A percentile compares a stretch with the other conserved stretches of the same genome.
Conservation (phyloP, 2,888 invertebrate genomes). For the Drosophila aldrichi region DNA sequence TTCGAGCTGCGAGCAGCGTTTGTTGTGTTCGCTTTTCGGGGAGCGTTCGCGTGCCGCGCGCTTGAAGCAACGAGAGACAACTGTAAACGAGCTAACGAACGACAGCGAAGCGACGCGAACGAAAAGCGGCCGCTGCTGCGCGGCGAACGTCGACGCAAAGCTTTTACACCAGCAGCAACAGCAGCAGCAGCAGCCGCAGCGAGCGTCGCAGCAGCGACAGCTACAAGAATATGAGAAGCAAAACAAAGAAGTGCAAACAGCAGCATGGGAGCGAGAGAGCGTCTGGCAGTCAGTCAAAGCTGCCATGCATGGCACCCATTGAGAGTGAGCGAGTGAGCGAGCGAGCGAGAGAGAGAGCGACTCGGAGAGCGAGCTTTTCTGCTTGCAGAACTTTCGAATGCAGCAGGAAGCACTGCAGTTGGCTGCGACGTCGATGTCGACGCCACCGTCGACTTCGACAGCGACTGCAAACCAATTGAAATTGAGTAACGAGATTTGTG, state of each 20-base stretch:
- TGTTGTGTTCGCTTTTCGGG: conserved; percentile 43
- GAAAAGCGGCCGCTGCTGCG: conserved; percentile 57
- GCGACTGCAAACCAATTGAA: conserved; percentile 73
- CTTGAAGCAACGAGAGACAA: conserved; percentile 83
- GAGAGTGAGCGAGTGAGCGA: conserved; percentile 20
- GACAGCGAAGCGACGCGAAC: conserved; percentile 73
- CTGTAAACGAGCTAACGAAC: conserved; percentile 74
- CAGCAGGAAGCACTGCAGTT: conserved; percentile 62
- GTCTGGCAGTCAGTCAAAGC: conserved; percentile 27
- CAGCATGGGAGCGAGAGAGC: conserved; percentile 29
- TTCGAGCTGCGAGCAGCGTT: conserved; percentile 32
- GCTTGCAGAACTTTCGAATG: conserved; percentile 66
- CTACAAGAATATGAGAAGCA: conserved; percentile 75
- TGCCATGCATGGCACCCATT: conserved; percentile 5
- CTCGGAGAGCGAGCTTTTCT: conserved; percentile 36
- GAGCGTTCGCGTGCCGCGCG: conserved; percentile 81
- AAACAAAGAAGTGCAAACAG: conserved; percentile 79
- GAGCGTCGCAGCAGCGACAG: conserved; percentile 35
- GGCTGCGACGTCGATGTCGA: conserved; percentile 19
- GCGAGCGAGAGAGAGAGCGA: conserved; percentile 17
- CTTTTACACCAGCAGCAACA: conserved; percentile 67
- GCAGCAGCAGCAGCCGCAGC: conserved; percentile 18
- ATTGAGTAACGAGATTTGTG: conserved; percentile 78
- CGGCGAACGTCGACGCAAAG: conserved; percentile 63
- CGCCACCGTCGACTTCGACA: conserved; percentile 16